Base-by-base conservation (phyloP, 2,888 invertebrate genomes). In the Smittia sp. region DNA sequence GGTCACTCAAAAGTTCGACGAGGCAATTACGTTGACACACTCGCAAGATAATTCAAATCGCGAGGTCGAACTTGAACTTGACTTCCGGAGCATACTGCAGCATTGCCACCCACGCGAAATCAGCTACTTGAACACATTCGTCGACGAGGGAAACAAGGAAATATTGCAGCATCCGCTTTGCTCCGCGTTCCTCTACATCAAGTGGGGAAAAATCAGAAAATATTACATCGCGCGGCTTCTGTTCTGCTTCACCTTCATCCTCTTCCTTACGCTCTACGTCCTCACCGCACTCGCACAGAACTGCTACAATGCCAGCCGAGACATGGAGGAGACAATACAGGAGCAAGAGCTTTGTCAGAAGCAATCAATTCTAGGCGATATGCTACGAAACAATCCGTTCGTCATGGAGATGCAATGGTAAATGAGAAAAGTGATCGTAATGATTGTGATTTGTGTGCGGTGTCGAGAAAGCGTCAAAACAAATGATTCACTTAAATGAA, bases 161-260 rank as follows among this genome's bases (percentile, higher is more conserved):
- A 90, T 94, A 46, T 81, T 94, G 1, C 86, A 93, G 72, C 94
- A 94, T 83, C 94, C 94, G 0, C 82, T 94, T 2, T 94, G 94
- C 80, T 92, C 94, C 7, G 93, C 94, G 0, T 94, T 94, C 79
- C 84, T 94, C 0, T 89, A 93, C 79, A 87, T 94, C 70, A 94
- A 94, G 80, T 94, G 94, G 94, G 91, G 92, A 78, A 93, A 94
- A 81, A 93, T 94, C 76, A 86, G 93, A 27, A 93, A 93, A 82
- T 94, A 93, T 79, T 94, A 94, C 79, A 89, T 93, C 13, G 92
- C 90, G 0, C 85, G 93, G 73, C 84, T 93, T 77, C 85, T 92
- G 75, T 87, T 93, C 77, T 92, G 92, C 80, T 88, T 91, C 75
- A 86, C 91, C 74, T 93, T 92, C 79, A 90, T 93, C 74, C 80